Conservation (phyloP, 2,888 invertebrate species). For the Torymus aiolomorphi region DNA sequence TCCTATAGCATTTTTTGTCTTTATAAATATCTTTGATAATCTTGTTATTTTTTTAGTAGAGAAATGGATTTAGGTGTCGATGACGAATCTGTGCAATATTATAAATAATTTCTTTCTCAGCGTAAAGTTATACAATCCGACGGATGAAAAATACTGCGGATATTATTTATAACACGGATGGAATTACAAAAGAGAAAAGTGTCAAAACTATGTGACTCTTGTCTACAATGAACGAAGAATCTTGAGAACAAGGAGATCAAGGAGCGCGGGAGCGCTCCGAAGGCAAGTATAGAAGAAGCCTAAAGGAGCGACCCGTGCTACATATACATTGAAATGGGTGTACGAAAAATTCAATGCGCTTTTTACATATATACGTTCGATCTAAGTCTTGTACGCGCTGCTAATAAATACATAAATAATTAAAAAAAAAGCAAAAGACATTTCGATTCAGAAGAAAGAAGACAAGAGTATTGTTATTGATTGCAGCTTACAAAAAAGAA, state of each 20-base stretch:
- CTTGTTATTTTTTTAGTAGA: background rate
- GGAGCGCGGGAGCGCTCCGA: too few relatives aligned
- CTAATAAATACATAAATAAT: constrained; percentile 30
- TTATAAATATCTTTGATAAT: background rate
- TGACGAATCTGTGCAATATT: constrained; percentile 12
- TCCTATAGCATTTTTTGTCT: constrained; percentile 9
- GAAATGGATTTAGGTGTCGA: constrained; percentile 19
- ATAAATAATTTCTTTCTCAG: constrained; percentile 13
- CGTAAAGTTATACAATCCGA: constrained; percentile 11
- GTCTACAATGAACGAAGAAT: background rate
- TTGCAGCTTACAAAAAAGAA: constrained; percentile 7
- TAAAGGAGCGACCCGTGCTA: too few relatives aligned
- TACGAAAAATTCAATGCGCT: too few relatives aligned
- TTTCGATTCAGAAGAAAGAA: background rate
- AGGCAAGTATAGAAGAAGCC: too few relatives aligned
- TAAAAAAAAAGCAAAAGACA: constrained; percentile 16
- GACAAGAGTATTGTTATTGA: constrained; percentile 30
- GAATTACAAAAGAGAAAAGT: constrained; percentile 35
- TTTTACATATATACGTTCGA: background rate
- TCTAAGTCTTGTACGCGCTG: background rate
- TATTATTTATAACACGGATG: constrained; percentile 1
- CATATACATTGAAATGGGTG: too few relatives aligned
- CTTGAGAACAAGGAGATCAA: background rate
- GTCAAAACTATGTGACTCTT: constrained; percentile 9
- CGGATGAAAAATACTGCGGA: constrained; percentile 46